Evolutionary conservation across 53 echinoderm and acorn worm genomes (phyloP).

Genomic region (Astropecten irregularis): DNA sequence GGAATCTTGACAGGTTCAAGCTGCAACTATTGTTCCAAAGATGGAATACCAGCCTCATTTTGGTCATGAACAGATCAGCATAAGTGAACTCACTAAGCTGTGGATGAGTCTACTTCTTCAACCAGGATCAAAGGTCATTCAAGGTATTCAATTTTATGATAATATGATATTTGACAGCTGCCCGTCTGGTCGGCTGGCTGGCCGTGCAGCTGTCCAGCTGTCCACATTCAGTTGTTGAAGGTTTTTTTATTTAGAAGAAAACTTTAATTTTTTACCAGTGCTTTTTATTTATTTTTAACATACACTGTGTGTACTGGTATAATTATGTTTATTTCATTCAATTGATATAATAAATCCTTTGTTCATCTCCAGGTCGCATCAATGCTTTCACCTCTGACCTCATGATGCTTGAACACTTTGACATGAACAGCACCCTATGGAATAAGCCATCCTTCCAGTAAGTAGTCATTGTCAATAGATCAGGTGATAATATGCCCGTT

Average conservation of each 20-base stretch:
- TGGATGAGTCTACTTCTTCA: conserved; percentile 61
- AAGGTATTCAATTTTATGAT: conserved; percentile 50
- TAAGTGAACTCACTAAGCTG: conserved; percentile 55
- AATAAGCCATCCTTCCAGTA: conserved; percentile 54
- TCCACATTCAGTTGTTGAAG: background rate
- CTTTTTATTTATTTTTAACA: too few species aligned
- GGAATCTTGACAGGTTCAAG: conserved; percentile 29
- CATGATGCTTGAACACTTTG: conserved; percentile 60
- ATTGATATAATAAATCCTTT: too few species aligned
- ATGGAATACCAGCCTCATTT: conserved; percentile 67
- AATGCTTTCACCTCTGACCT: conserved; percentile 68
- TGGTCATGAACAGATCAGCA: conserved; percentile 55
- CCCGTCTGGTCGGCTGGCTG: too few species aligned
- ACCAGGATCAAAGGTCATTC: conserved; percentile 66
- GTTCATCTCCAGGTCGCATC: conserved; percentile 53
- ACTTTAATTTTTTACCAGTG: background rate
- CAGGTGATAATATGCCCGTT: too few species aligned
- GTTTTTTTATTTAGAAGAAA: background rate
- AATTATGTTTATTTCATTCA: too few species aligned
- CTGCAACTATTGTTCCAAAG: conserved; percentile 50
- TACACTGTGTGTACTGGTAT: too few species aligned
- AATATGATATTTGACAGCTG: too few species aligned
- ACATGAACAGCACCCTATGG: conserved; percentile 49
- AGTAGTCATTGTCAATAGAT: conserved; percentile 30
- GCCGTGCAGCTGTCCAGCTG: too few species aligned